A percentile compares a stretch with the other conserved stretches of the same genome.
phyloP scores from a whole-genome alignment of 2,113 vertebrate species.

The Zosterops lateralis region DNA sequence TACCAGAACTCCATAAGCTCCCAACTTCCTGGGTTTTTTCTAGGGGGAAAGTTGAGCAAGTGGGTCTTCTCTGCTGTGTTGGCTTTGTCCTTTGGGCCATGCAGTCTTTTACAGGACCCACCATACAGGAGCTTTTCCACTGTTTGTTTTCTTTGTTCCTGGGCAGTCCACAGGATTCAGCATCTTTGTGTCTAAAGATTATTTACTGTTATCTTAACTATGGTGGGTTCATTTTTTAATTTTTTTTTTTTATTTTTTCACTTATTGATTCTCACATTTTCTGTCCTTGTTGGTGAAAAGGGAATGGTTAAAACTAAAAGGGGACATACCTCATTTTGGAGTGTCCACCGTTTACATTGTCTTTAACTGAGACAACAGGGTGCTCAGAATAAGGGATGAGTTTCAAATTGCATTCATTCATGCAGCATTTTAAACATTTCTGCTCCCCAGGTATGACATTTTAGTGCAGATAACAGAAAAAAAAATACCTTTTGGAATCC shows the following conservation, averaged over 20 bases:
- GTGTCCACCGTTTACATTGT: not conserved
- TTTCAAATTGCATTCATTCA: not conserved
- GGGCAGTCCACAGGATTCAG: not conserved
- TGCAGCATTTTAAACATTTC: not conserved
- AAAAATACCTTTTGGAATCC: not conserved
- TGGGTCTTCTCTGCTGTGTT: accelerated
- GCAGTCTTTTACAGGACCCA: accelerated
- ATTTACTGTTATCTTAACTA: not conserved
- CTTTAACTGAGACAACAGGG: not conserved
- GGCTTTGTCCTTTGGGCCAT: not conserved
- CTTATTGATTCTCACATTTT: accelerated
- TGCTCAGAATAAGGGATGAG: not conserved
- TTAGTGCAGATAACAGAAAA: not conserved
- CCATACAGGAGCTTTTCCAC: not conserved
- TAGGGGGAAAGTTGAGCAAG: not conserved
- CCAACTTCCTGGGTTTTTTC: not conserved
- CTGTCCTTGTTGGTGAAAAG: not conserved
- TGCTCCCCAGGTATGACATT: not conserved
- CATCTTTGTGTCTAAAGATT: not conserved
- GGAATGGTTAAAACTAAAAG: not conserved
- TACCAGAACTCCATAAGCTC: accelerated
- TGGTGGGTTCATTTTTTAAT: not conserved
- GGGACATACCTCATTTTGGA: not conserved
- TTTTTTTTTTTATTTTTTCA: not conserved
- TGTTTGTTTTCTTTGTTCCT: not conserved